These are phyloP conservation scores for Polietes domitor DNA, from an alignment of 2,888 invertebrate species.

Conservation along the genomic window DNA sequence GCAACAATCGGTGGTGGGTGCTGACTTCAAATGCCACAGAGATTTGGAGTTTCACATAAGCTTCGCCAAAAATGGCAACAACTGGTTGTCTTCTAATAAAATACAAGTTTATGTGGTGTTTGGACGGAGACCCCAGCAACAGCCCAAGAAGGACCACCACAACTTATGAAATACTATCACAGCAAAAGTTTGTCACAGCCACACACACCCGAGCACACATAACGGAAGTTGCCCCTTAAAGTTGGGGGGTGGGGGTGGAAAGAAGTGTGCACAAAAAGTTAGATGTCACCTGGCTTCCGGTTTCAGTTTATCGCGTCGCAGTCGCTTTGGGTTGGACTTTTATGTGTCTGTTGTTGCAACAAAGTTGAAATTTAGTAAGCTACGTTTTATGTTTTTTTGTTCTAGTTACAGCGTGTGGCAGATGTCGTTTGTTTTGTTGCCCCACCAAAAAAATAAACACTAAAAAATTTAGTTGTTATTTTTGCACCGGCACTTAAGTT, in stretches of 20 bases:
- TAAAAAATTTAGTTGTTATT: conserved; percentile 26
- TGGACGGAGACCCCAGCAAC: neutral
- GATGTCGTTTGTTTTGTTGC: conserved; percentile 11
- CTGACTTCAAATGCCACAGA: conserved; percentile 1
- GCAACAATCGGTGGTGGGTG: conserved; percentile 11
- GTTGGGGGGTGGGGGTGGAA: too few relatives aligned
- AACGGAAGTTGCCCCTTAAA: neutral
- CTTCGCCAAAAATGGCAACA: too few relatives aligned
- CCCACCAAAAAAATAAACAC: conserved; percentile 12
- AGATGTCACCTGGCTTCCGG: conserved; percentile 27
- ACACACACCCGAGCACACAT: neutral
- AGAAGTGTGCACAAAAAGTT: neutral
- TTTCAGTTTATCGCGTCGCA: neutral
- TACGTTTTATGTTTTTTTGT: neutral
- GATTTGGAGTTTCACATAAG: neutral
- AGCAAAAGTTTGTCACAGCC: neutral
- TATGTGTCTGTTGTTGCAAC: neutral
- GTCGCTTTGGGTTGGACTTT: neutral
- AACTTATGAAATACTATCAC: neutral
- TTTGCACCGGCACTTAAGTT: conserved; percentile 2
- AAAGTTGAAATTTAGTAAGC: neutral
- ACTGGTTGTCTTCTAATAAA: conserved; percentile 39
- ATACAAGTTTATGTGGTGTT: conserved; percentile 52
- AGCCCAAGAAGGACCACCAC: neutral
- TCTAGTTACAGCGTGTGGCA: neutral